These are phyloP conservation scores for Drosophila pseudoananassae DNA, from an alignment of 1,140 invertebrate genomes.

Conservation along the genomic window DNA sequence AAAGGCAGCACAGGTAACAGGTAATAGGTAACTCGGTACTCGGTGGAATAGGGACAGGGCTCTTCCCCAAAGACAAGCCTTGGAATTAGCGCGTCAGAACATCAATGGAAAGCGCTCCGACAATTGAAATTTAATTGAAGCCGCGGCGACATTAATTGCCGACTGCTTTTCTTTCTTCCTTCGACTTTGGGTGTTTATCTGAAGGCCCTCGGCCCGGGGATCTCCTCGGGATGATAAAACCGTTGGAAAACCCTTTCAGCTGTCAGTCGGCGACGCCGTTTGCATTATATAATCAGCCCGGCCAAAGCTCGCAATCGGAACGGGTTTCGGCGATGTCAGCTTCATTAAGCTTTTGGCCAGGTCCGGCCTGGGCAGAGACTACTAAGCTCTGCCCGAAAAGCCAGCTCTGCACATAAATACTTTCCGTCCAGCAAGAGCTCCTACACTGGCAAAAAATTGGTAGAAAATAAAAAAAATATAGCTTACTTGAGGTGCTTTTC, in stretches of 20 bases:
- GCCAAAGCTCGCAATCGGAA: constrained; percentile 37
- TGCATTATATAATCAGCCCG: constrained; percentile 51
- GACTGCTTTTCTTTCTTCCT: constrained; percentile 21
- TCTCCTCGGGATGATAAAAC: constrained; percentile 31
- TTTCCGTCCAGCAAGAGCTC: constrained; percentile 13
- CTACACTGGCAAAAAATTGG: not conserved
- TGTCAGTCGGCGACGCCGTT: constrained; percentile 28
- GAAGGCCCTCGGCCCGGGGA: constrained; percentile 21
- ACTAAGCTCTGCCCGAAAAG: constrained; percentile 39
- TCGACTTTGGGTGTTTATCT: constrained; percentile 22
- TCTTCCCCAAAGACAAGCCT: constrained; percentile 42
- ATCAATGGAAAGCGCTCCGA: constrained; percentile 60
- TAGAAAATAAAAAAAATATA: no score
- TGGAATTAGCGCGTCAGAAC: constrained; percentile 67
- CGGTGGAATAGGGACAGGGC: not conserved
- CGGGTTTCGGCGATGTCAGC: constrained; percentile 43
- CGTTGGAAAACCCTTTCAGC: constrained; percentile 53
- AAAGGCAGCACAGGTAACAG: not conserved
- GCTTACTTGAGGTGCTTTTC: no score
- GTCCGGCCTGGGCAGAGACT: constrained; percentile 6
- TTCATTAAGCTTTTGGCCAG: constrained; percentile 66
- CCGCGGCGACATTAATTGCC: constrained; percentile 63
- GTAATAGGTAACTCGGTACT: not conserved
- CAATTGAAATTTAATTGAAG: constrained; percentile 76
- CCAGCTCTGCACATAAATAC: constrained; percentile 58